Evolutionary conservation across 2,888 invertebrate species (phyloP).

Genomic region (Dorcus parallelipipedus): DNA sequence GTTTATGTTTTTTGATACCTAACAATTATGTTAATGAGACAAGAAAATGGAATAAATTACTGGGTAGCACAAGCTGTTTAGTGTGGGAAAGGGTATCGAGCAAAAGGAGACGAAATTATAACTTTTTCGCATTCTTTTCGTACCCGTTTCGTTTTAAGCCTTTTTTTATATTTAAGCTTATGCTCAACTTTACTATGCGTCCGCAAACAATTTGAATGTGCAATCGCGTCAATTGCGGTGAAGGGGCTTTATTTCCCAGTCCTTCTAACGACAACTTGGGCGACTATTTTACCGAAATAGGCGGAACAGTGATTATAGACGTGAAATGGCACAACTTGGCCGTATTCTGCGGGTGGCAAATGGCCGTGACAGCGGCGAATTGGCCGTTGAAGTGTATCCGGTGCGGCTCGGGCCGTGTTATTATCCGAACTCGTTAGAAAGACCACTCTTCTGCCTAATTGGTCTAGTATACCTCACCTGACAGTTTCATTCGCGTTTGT

Average conservation of each 20-base stretch:
- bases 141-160: too few relatives aligned
- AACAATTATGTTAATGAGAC: conserved; percentile 8
- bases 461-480: conserved; percentile 39
- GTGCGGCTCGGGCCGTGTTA: conserved; percentile 42
- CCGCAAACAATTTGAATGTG: too few relatives aligned
- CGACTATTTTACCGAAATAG: background rate
- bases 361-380: conserved; percentile 38
- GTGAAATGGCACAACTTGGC: conserved; percentile 33
- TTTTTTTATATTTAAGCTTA: too few relatives aligned
- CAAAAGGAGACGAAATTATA: too few relatives aligned
- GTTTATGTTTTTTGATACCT: conserved; percentile 3
- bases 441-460: conserved; percentile 44
- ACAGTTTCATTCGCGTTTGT: conserved; percentile 27
- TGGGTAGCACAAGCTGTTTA: conserved; percentile 5
- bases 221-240: too few relatives aligned
- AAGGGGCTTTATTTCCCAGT: too few relatives aligned
- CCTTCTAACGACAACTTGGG: too few relatives aligned
- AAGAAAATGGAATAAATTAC: background rate
- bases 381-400: conserved; percentile 43
- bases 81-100: background rate
- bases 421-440: conserved; percentile 45
- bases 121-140: too few relatives aligned
- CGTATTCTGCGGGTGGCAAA: conserved; percentile 42
- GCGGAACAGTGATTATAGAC: conserved; percentile 13
- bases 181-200: too few relatives aligned